Evolutionary conservation across 2,113 vertebrate species (phyloP), one percentile per base, ranked within the genome.

Genomic region (Bettongia penicillata): DNA sequence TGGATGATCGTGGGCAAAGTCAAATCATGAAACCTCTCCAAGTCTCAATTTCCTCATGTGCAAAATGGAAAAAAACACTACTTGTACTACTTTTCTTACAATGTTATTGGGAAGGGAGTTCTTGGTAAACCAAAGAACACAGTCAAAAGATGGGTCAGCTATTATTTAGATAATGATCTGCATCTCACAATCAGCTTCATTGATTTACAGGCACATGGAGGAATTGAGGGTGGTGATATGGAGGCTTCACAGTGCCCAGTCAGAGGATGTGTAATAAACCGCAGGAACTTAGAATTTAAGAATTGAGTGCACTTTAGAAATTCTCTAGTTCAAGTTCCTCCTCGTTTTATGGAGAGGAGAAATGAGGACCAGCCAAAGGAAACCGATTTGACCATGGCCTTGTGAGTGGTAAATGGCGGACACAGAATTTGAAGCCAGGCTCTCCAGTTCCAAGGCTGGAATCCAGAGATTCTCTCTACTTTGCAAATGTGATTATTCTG

Each of bases 281-380:
- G 68, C 22, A 68, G 61, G 61, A 31, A 77, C 37, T 77, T 77
- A 77, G 61, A n/a, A 37, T 84, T 2, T 8, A 23, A 84, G 37
- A 84, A 37, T 22, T 84, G 68, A 77, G 19, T 77, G 61, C 0
- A 19, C 37, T 77, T 77, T 61, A 37, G 11, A 61, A 14, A 61
- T 61, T 31, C 37, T 77, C 37, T 37, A 77, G 14, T 77, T n/a
- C 61, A 77, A n/a, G 5, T 37, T 68, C 31, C 23, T 57, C 55
- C 11, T 77, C 12, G 90, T 96, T 96, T 97, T 94, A 96, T 48
- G 93, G 90, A 93, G 92, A 51, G 93, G 95, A 94, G 97, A 93
- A 96, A 8, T 23, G 93, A 96, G 96, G 91, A 92, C 95, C 96
- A 53, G 96, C 95, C 96, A 97, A n/a, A 97, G 96, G 94, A 47